Conservation (phyloP, 2,797 vertebrate species). For the Meda fulgida region DNA sequence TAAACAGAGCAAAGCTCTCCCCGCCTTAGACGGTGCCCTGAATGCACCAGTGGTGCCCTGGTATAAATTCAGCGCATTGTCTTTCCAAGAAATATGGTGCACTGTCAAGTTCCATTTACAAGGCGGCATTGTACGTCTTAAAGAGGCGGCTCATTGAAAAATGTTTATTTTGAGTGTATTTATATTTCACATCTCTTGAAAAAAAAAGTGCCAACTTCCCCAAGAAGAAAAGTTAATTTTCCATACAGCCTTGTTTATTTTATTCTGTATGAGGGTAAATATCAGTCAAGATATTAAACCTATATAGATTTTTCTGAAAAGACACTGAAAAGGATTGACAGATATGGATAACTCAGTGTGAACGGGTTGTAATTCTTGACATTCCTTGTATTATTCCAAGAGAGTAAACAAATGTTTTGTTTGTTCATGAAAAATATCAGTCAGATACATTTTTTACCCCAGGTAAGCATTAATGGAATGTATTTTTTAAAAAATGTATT, state of each 20-base stretch:
- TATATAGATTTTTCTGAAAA: not conserved
- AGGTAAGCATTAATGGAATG: not conserved
- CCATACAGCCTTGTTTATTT: not conserved
- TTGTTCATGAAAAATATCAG: not conserved
- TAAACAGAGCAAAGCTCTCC: conserved; percentile 77
- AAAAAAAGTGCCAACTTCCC: not conserved
- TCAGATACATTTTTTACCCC: not conserved
- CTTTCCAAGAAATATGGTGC: conserved; percentile 32
- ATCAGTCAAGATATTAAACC: not conserved
- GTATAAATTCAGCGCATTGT: conserved; percentile 40
- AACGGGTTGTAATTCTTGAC: not conserved
- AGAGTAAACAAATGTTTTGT: not conserved
- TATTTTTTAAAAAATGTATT: too few species aligned
- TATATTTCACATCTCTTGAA: not conserved
- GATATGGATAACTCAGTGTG: not conserved
- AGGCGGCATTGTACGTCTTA: not conserved
- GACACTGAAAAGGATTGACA: not conserved
- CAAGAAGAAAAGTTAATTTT: not conserved
- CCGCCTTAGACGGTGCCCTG: conserved; percentile 62
- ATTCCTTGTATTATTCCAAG: not conserved
- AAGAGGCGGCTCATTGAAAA: conserved; percentile 1
- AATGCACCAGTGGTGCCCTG: conserved; percentile 48
- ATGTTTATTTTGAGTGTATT: not conserved
- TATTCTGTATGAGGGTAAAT: not conserved
- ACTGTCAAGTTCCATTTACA: conserved; percentile 21